Evolutionary conservation across 2,797 vertebrate genomes (phyloP).

Genomic region (Apogon hyalosoma): DNA sequence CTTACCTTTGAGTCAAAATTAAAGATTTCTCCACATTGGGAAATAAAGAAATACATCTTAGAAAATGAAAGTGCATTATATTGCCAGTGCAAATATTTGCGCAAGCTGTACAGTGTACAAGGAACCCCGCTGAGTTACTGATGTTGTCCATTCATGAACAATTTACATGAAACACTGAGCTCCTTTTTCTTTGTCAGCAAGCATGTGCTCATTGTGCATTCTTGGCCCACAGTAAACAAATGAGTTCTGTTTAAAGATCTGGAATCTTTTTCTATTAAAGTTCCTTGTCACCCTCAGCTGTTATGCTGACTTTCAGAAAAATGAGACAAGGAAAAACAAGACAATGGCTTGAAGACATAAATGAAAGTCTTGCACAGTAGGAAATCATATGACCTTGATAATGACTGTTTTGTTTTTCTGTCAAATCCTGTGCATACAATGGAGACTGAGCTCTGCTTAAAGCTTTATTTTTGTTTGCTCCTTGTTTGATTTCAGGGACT

Average conservation of each 20-base stretch:
- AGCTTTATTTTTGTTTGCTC: constrained; percentile 56
- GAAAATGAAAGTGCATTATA: not conserved
- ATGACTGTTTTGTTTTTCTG: constrained; percentile 59
- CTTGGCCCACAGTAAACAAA: constrained; percentile 54
- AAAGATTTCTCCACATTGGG: not conserved
- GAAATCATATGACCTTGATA: constrained; percentile 35
- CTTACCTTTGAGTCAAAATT: constrained; percentile 42
- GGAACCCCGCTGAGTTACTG: constrained; percentile 42
- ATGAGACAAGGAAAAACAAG: constrained; percentile 13
- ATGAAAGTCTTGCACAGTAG: constrained; percentile 33
- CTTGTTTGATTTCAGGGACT: constrained; percentile 60
- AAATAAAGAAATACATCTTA: not conserved
- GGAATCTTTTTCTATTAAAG: constrained; percentile 27
- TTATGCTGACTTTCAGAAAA: constrained; percentile 51
- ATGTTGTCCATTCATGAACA: constrained; percentile 51
- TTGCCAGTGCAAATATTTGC: not conserved
- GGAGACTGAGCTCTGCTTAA: constrained; percentile 16
- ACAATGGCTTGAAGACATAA: constrained; percentile 32
- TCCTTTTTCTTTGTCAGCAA: constrained; percentile 30
- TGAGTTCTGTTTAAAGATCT: constrained; percentile 49
- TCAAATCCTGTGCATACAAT: constrained; percentile 39
- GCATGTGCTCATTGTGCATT: constrained; percentile 48
- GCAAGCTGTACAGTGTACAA: constrained; percentile 8
- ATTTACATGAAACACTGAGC: constrained; percentile 45
- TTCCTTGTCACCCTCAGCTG: constrained; percentile 7